phyloP scores from a whole-genome alignment of 2,888 invertebrate genomes.

The Caenorhabditis angaria region DNA sequence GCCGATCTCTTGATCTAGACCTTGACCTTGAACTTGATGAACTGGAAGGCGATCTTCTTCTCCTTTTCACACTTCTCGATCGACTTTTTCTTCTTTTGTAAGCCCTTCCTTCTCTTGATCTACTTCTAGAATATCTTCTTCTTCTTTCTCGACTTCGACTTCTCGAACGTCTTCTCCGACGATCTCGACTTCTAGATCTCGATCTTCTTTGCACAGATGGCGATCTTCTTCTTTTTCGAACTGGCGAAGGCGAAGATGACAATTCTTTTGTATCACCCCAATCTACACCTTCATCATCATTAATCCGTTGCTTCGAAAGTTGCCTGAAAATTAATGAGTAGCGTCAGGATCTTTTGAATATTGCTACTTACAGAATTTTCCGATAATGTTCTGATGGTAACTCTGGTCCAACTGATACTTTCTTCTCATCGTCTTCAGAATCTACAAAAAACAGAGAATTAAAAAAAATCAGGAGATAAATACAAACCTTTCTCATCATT shows the following conservation, averaged over 20 bases:
- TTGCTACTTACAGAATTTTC: constrained; percentile 49
- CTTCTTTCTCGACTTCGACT: constrained; percentile 19
- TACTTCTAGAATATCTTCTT: constrained; percentile 8
- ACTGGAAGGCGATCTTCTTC: not conserved
- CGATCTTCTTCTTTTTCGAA: constrained; percentile 7
- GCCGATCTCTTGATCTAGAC: constrained; percentile 8
- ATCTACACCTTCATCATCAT: constrained; percentile 30
- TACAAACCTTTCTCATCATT: constrained; percentile 12
- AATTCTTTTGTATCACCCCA: constrained; percentile 24
- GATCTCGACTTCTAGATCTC: constrained; percentile 15
- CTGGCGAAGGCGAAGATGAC: not conserved
- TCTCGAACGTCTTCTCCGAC: constrained; percentile 15
- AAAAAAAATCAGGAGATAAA: not conserved
- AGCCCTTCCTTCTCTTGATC: constrained; percentile 6
- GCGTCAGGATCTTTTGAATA: no score
- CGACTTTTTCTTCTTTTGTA: constrained; percentile 17
- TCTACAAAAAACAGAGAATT: not conserved
- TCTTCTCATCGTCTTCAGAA: constrained; percentile 29
- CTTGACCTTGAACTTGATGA: not conserved
- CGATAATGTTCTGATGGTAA: constrained; percentile 59
- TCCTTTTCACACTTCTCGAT: constrained; percentile 13
- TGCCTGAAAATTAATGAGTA: constrained; percentile 13
- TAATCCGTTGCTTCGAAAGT: constrained; percentile 34
- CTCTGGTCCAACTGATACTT: constrained; percentile 48
- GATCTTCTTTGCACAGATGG: constrained; percentile 18